Evolutionary conservation across 1,140 invertebrate species (phyloP), one percentile per base, ranked within the genome.

Genomic region (Drosophila tropicalis): DNA sequence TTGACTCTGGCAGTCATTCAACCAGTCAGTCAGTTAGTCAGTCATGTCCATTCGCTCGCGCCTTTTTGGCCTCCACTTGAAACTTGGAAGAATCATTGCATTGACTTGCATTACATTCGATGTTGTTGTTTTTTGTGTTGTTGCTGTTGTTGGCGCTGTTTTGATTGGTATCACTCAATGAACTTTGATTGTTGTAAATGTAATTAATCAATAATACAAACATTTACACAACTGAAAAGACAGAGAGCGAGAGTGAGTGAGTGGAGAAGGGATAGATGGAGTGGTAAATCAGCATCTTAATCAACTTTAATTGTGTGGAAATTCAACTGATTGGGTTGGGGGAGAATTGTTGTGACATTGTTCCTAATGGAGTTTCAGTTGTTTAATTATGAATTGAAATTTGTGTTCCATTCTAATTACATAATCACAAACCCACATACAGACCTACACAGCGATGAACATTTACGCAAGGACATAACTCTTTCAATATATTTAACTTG

Each of bases 121-220:
- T 65, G 22, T 22, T 41, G 55, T 44, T 56, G 47, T 56, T n/a
- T n/a, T n/a, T n/a, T n/a, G n/a, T 55, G 25, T 60, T 64, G 36
- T 36, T 29, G 29, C 29, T 69, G 62, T 51, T 67, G 65, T 55
- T 70, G 60, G 79, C 66, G 63, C 70, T 87, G 84, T 87, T 87
- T 70, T 87, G 84, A 87, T 87, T 80, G 84, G 65, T 72, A 87
- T 89, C 84, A 87, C 77, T 87, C 84, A 87, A 89, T 87, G 84
- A 74, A 81, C 84, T 83, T 80, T 80, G 83, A 87, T 87, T 87
- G 83, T 84, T 87, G 83, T 89, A 87, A 87, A 89, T 89, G 83
- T 89, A 89, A 89, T 89, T 89, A 87, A 87, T 87, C 84, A 87
- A 89, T 87, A 87, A 89, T 78, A 78, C 68, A 84, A 84, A 85